A percentile compares a stretch with the other conserved stretches of the same genome.
phyloP scores from a whole-genome alignment of 2,888 invertebrate genomes.

The Gastrophysa polygoni region DNA sequence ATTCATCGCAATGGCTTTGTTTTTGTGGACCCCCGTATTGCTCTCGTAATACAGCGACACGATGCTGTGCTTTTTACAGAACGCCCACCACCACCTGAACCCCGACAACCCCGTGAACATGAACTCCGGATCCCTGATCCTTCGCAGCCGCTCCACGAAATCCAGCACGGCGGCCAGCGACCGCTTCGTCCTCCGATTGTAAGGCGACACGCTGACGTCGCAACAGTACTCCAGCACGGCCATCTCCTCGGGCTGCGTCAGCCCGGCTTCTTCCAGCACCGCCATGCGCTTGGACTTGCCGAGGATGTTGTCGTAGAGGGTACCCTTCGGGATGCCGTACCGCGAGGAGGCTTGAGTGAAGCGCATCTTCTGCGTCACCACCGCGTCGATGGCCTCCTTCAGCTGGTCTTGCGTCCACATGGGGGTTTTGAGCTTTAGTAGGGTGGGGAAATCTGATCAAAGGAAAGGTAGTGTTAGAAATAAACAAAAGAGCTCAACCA shows the following conservation, averaged over 20 bases:
- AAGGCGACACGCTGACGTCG: constrained; percentile 71
- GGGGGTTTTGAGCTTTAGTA: constrained; percentile 75
- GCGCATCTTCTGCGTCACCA: constrained; percentile 76
- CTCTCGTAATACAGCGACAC: constrained; percentile 67
- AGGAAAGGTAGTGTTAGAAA: constrained; percentile 43
- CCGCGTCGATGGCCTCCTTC: constrained; percentile 77
- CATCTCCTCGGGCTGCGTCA: constrained; percentile 67
- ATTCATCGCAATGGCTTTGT: constrained; percentile 17
- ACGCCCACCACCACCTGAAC: constrained; percentile 84
- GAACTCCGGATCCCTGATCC: constrained; percentile 68
- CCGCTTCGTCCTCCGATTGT: constrained; percentile 75
- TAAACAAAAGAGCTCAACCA: background rate
- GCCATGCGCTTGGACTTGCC: constrained; percentile 80
- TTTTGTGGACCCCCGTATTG: constrained; percentile 24
- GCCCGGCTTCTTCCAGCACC: constrained; percentile 71
- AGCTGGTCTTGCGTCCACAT: constrained; percentile 77
- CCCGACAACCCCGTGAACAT: constrained; percentile 73
- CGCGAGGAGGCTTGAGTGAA: constrained; percentile 76
- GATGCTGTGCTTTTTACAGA: constrained; percentile 78
- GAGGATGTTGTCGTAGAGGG: constrained; percentile 77
- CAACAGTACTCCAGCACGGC: constrained; percentile 75
- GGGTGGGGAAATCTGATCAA: constrained; percentile 64
- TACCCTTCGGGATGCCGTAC: constrained; percentile 78
- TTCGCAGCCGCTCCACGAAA: constrained; percentile 70
- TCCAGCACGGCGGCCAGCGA: constrained; percentile 67